Evolutionary conservation across 2,888 invertebrate species (phyloP), one percentile per base, ranked within the genome.

Genomic region (Sthenelais limicola): DNA sequence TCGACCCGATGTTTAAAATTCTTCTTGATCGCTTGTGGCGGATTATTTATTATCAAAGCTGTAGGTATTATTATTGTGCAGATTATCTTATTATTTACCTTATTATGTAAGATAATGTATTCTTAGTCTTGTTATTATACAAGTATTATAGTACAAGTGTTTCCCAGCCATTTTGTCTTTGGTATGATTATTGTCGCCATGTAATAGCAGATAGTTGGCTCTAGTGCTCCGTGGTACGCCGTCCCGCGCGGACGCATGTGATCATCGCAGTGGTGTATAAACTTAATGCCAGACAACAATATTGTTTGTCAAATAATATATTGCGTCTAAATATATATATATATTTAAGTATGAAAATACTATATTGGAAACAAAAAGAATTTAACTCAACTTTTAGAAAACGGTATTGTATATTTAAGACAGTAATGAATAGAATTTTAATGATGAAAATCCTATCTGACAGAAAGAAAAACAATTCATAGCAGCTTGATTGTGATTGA

Each of bases 141-240:
- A 56, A 56, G 56, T 56, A 56, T 56, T 56, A 56, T 56, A 56
- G 56, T 56, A 56, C 56, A 56, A 56, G 56, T 56, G 56, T 56
- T 56, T 56, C 56, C 56, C 56, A 24, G 56, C 33, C 56, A 56
- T 35, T 21, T 56, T 56, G 56, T 56, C 56, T 56, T 56, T 33
- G 18, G 56, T 56, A 56, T 15, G 18, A 56, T 56, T 56, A 56
- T 56, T 21, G 56, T n/a, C n/a, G n/a, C 33, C 33, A 28, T 56
- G 56, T 56, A 56, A 33, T 56, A 56, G 56, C 18, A 33, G 32
- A 4, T 33, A n/a, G n/a, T n/a, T n/a, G n/a, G n/a, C n/a, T n/a
- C n/a, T n/a, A n/a, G n/a, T n/a, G n/a, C n/a, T n/a, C n/a, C n/a
- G n/a, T n/a, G n/a, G n/a, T n/a, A n/a, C n/a, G n/a, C n/a, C n/a